These are phyloP conservation scores for Seriola rivoliana DNA, from an alignment of 2,113 vertebrate genomes.

Conservation along the genomic window DNA sequence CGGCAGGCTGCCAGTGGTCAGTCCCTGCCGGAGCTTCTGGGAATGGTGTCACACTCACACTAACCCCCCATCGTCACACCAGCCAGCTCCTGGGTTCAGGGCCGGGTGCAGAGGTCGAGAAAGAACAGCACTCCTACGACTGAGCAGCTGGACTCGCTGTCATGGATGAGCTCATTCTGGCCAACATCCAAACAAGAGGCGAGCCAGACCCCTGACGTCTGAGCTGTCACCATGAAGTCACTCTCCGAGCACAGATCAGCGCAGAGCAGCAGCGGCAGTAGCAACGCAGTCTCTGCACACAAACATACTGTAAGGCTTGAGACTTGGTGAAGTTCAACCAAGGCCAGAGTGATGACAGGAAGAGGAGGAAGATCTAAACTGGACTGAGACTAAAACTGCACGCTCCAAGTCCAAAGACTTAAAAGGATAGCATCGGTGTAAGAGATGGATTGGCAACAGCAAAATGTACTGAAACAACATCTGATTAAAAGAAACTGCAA, in stretches of 20 bases:
- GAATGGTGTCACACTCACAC: slow-evolving; percentile 58
- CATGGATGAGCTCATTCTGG: slow-evolving; percentile 82
- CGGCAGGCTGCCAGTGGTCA: slow-evolving; percentile 77
- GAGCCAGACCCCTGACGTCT: slow-evolving; percentile 56
- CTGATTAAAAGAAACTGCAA: slow-evolving; percentile 2
- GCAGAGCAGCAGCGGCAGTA: slow-evolving; percentile 27
- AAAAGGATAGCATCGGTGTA: slow-evolving; percentile 7
- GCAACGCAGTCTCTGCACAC: slow-evolving; percentile 29
- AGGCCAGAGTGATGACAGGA: slow-evolving; percentile 57
- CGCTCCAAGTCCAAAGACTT: slow-evolving; percentile 21
- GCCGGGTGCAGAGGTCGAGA: slow-evolving; percentile 50
- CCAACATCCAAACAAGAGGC: slow-evolving; percentile 59
- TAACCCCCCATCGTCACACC: slow-evolving; percentile 39
- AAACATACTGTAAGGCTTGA: slow-evolving; percentile 50
- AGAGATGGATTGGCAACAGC: slow-evolving; percentile 2
- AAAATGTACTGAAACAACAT: slow-evolving; percentile 2
- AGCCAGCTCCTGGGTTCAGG: slow-evolving; percentile 41
- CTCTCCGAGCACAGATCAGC: slow-evolving; percentile 40
- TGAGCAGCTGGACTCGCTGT: slow-evolving; percentile 72
- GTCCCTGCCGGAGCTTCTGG: slow-evolving; percentile 62
- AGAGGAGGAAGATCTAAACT: slow-evolving; percentile 26
- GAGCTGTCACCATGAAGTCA: slow-evolving; percentile 70
- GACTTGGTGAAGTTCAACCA: slow-evolving; percentile 46
- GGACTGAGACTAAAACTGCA: slow-evolving; percentile 14
- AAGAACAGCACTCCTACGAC: slow-evolving; percentile 46